phyloP scores from a whole-genome alignment of 2,797 vertebrate genomes.

The Eulemur albifrons region DNA sequence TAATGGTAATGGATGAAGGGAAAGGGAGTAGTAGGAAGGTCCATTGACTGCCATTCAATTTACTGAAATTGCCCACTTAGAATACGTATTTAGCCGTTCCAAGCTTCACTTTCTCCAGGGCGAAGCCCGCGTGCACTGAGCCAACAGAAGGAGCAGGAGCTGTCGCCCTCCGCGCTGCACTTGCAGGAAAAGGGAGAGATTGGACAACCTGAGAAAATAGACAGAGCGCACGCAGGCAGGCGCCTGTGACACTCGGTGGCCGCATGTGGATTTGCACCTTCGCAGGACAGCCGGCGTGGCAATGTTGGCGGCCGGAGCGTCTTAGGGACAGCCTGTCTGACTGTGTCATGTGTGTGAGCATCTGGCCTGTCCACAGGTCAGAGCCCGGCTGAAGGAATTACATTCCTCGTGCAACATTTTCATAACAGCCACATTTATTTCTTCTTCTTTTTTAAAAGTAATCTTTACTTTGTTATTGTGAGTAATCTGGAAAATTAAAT shows the following conservation, averaged over 20 bases:
- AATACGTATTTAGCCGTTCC: constrained; percentile 61
- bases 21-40: constrained; percentile 40
- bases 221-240: background rate
- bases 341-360: background rate
- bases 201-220: background rate
- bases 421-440: background rate
- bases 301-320: background rate
- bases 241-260: too few relatives aligned
- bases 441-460: background rate
- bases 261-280: background rate
- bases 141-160: background rate
- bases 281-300: background rate
- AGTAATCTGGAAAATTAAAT: background rate
- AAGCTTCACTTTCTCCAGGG: constrained; percentile 36
- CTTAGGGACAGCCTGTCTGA: background rate
- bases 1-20: constrained; percentile 40
- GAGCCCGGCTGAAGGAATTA: background rate
- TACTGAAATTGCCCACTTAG: constrained; percentile 65
- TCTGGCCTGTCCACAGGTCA: background rate
- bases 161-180: background rate
- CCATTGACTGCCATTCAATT: constrained; percentile 55
- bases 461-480: background rate
- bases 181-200: background rate
- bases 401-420: background rate
- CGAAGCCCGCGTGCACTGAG: background rate